Conservation (phyloP, 2,113 vertebrate genomes). For the Tupaia tana region DNA sequence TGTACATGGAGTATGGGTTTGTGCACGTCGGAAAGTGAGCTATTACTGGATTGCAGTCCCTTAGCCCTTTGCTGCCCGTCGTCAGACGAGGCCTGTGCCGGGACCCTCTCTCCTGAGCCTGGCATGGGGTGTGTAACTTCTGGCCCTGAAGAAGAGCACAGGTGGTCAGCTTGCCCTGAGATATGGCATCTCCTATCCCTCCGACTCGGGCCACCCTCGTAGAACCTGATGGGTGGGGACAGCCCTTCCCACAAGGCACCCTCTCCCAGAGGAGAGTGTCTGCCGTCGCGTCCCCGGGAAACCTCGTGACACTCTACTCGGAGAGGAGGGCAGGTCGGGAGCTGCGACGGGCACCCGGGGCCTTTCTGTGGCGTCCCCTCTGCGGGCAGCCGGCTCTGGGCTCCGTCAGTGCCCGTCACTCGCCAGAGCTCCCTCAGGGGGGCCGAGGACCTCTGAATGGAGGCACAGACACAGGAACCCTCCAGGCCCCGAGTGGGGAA, state of each 20-base stretch:
- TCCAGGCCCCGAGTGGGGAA: rapidly evolving
- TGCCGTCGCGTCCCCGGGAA: too few species aligned
- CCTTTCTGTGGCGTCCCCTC: rapidly evolving
- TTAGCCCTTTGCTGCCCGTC: background rate
- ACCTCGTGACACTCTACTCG: background rate
- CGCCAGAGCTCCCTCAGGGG: rapidly evolving
- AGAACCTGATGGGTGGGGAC: background rate
- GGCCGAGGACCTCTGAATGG: background rate
- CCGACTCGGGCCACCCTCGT: rapidly evolving
- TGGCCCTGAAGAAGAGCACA: too few species aligned
- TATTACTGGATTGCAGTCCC: too few species aligned
- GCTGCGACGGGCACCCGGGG: too few species aligned
- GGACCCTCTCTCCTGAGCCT: too few species aligned
- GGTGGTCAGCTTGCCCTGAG: too few species aligned
- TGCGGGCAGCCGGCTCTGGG: rapidly evolving
- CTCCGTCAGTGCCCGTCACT: too few species aligned
- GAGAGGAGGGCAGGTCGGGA: rapidly evolving
- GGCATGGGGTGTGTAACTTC: rapidly evolving
- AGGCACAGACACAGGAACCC: rapidly evolving
- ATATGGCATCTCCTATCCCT: background rate
- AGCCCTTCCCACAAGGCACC: background rate
- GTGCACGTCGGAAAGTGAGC: background rate
- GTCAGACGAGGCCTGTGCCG: too few species aligned
- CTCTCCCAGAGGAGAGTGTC: background rate
- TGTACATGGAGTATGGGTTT: background rate